Base-by-base conservation (phyloP, 2,888 invertebrate genomes). In the Sesamia inferens region DNA sequence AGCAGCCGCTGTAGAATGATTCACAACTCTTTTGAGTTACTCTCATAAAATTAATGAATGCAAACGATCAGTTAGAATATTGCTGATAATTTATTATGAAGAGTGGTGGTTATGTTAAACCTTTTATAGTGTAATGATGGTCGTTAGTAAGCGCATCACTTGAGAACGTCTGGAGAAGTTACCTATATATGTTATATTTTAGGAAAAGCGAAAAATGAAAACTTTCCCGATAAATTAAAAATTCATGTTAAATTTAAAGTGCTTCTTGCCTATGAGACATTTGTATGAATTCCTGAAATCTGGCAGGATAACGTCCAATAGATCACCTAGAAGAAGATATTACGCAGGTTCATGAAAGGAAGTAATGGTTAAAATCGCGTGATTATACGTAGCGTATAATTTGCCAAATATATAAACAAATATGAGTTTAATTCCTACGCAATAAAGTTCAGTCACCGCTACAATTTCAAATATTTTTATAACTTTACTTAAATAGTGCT, bases 1-100 rank as follows among this genome's bases (percentile, higher is more conserved):
- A 42, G 42, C 47, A 51, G n/a, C 55, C 58, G 44, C n/a, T 59
- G 44, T 47, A 81, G 54, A 81, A 68, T 81, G 5, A 78, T 81
- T 73, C 64, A 73, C 16, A 64, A 68, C 68, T 71, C n/a, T 77
- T 76, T 65, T 54, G 31, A 65, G 70, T 57, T 42, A 54, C 10
- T 11, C 24, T 63, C n/a, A n/a, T 48, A 54, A 76, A 82, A 65
- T 57, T 5, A 62, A 65, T 68, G 24, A n/a, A 13, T 61, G 24
- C 3, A 48, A 24, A 31, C 16, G 19, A 44, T 14, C 24, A 14
- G 42, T 57, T 42, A 16, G n/a, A 31, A 31, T 47, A 24, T 14
- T 11, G 11, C 19, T 48, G 48, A 24, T 74, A 16, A 63, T 19
- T 42, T 24, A 63, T 73, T 55, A 22, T 16, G 5, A 16, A 5